These are phyloP conservation scores for Apis florea DNA, from an alignment of 1,140 invertebrate species.

Conservation along the genomic window DNA sequence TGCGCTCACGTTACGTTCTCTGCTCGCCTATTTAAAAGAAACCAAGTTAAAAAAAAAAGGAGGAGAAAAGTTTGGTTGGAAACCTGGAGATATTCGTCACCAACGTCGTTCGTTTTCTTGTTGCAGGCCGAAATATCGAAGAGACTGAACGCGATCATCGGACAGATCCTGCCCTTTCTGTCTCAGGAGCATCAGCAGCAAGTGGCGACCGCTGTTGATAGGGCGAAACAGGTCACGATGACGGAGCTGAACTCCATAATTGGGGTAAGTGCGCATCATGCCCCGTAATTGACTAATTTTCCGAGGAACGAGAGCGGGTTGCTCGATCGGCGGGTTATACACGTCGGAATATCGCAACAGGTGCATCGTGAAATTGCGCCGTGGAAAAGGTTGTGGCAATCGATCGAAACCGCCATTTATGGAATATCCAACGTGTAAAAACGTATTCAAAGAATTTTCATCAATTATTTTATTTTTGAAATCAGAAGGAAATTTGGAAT, in stretches of 20 bases:
- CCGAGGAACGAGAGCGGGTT: neutral
- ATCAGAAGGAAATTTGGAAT: too few relatives aligned
- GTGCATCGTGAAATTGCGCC: neutral
- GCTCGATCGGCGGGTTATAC: neutral
- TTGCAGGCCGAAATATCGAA: constrained; percentile 95
- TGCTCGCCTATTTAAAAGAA: too few relatives aligned
- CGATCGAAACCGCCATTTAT: too few relatives aligned
- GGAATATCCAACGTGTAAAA: too few relatives aligned
- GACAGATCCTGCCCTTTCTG: constrained; percentile 94
- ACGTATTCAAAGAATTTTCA: too few relatives aligned
- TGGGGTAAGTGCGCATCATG: constrained; percentile 85
- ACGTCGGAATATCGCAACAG: constrained; percentile 1
- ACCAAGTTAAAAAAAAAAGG: neutral
- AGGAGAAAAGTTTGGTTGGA: neutral
- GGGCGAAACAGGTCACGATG: constrained; percentile 98
- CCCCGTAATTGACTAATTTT: constrained; percentile 12
- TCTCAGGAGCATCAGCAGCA: constrained; percentile 97
- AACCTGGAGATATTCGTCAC: neutral
- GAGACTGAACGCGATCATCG: constrained; percentile 93
- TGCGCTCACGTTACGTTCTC: too few relatives aligned
- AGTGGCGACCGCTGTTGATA: constrained; percentile 94
- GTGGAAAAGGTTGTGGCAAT: neutral
- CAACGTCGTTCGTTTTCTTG: constrained; percentile 2
- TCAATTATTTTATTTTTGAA: too few relatives aligned
- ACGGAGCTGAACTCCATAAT: constrained; percentile 94